Base-by-base conservation (phyloP, 2,888 invertebrate genomes). In the Caradrina clavipalpis region DNA sequence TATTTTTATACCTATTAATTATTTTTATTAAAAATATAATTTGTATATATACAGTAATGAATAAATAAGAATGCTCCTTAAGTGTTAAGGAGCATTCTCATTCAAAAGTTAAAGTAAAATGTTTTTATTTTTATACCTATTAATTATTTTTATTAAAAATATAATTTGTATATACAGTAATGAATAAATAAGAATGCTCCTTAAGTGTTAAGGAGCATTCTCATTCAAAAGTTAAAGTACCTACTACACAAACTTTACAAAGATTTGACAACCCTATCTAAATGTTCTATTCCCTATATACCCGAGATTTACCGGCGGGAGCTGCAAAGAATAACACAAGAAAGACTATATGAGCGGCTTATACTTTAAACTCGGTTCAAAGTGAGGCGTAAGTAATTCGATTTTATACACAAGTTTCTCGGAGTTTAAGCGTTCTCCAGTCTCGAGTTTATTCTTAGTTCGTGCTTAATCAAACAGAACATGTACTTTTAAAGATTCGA, bases 381-480 rank as follows among this genome's bases (percentile, higher is more conserved):
- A 78, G 69, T 69, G 79, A 78, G 50, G 66, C 56, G 78, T 66
- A 78, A 73, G 60, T 78, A 78, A 78, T 78, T 67, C 73, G 57
- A 81, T 78, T 81, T 78, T 64, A 64, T 67, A 66, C 63, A 73
- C 35, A 72, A 81, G 50, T 78, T 78, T 53, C 54, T 54, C 10
- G 11, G 59, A 60, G 65, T 80, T 76, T 39, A 42, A 42, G 50
- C 49, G 50, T 47, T 35, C 54, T 55, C 17, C 42, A 13, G 6
- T 5, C n/a, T 13, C 15, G 56, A 78, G 59, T 78, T 70, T 42
- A 35, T 72, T 60, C 62, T 65, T 21, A 42, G 81, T 66, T 77
- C 51, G 26, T 26, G 59, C 47, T 65, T 71, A 65, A 70, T 77
- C 58, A 80, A 80, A 76, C 47, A 10, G 53, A 68, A 45, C 26